These are phyloP conservation scores for Sebastes oblongus DNA, from an alignment of 2,797 vertebrate genomes.

Conservation along the genomic window DNA sequence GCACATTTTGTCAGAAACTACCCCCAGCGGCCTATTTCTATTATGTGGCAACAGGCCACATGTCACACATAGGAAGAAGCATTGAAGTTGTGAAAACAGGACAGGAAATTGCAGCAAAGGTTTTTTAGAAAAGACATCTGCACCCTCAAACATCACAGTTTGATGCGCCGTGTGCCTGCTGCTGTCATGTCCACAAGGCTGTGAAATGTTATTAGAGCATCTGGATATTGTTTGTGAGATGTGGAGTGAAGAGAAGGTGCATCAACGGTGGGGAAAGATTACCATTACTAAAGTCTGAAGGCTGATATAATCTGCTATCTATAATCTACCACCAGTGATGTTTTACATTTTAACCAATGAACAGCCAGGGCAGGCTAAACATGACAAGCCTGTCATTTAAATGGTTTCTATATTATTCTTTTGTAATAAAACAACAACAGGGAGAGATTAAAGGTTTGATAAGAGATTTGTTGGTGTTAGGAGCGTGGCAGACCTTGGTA, in stretches of 20 bases:
- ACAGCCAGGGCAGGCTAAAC: neutral
- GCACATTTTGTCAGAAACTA: slow-evolving; percentile 51
- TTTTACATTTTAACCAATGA: neutral
- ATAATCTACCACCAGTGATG: neutral
- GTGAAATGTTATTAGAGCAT: slow-evolving; percentile 1
- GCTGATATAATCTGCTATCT: neutral
- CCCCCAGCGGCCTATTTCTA: slow-evolving; percentile 60
- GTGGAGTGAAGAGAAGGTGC: neutral
- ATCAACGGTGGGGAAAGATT: neutral
- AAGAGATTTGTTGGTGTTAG: neutral
- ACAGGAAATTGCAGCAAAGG: slow-evolving; percentile 83
- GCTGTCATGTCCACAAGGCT: slow-evolving; percentile 7
- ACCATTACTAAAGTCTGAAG: neutral
- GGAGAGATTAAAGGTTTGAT: neutral
- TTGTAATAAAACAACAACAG: neutral
- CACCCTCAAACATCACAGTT: slow-evolving; percentile 31
- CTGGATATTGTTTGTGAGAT: neutral
- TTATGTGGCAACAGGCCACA: slow-evolving; percentile 77
- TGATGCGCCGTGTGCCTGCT: neutral
- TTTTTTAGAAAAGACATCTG: slow-evolving; percentile 58
- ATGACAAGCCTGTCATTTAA: neutral
- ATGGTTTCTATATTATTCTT: neutral
- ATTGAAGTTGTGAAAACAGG: slow-evolving; percentile 81
- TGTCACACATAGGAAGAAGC: slow-evolving; percentile 76
- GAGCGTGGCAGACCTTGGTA: neutral